phyloP scores from a whole-genome alignment of 2,888 invertebrate species.

The Sarcophaga variegata region DNA sequence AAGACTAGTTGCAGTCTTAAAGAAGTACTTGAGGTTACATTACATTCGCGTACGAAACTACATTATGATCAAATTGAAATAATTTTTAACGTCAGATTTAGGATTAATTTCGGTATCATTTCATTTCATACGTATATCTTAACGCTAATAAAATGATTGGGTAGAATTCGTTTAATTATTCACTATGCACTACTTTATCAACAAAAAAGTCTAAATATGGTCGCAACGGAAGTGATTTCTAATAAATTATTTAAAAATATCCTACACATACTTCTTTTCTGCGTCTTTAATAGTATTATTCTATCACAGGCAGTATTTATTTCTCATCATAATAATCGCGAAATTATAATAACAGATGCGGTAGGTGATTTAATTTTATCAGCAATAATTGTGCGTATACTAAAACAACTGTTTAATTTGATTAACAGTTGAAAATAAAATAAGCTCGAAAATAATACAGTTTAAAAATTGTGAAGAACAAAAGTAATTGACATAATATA shows the following conservation, averaged over 20 bases:
- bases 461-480: no score
- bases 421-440: background rate
- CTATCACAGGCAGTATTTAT: slow-evolving; percentile 65
- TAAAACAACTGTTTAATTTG: background rate
- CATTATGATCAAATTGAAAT: background rate
- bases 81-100: background rate
- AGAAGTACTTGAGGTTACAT: slow-evolving; percentile 51
- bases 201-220: background rate
- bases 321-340: slow-evolving; percentile 73
- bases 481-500: no score
- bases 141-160: background rate
- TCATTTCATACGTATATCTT: background rate
- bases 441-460: no score
- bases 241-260: slow-evolving; percentile 15
- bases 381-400: background rate
- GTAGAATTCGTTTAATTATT: background rate
- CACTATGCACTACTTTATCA: background rate
- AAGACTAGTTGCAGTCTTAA: slow-evolving; percentile 44
- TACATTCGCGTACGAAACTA: slow-evolving; percentile 43
- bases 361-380: slow-evolving; percentile 73
- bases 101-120: background rate
- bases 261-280: slow-evolving; percentile 13
- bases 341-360: slow-evolving; percentile 81
- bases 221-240: slow-evolving; percentile 11
- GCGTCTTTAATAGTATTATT: background rate